Evolutionary conservation across 2,888 invertebrate genomes (phyloP), one percentile per base, ranked within the genome.

Genomic region (Phalangium opilio): DNA sequence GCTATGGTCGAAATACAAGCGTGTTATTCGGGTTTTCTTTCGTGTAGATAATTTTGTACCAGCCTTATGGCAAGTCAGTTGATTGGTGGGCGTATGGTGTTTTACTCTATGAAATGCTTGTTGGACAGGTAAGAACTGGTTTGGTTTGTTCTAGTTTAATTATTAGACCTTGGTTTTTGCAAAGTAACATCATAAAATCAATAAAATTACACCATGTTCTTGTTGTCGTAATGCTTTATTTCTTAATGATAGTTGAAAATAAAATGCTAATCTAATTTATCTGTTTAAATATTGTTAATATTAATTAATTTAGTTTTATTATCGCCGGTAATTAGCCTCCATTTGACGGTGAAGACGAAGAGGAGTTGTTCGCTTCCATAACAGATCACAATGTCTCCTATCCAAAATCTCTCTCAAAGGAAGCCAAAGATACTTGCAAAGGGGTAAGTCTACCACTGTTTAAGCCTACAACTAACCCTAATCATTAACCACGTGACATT

Each of bases 11-110:
- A 7, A 7, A 41, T 41, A 20, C 7, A 14, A 14, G n/a, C 27
- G 27, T 27, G 27, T 8, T n/a, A 17, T 19, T 18, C 20, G 12
- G 12, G 35, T 49, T 44, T 46, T 40, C 50, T 64, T n/a, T n/a
- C n/a, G n/a, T 68, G 12, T 64, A 89, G 89, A 98, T 98, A 60
- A 95, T 98, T 58, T 71, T 95, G 48, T 98, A 98, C 71, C 95
- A 98, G 73, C 89, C 89, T 0, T 93, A 93, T 67, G 86, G 87
- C 18, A 87, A 85, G 68, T 86, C 86, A 1, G 98, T 98, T 1
- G 98, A 98, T 64, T 99, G 96, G 96, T 96, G 96, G 96, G 95
- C 96, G 32, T 96, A 90, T 63, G 96, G 96, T 0, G 95, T 96
- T 8, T 71, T 98, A 32, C 68, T 98, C 34, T 98, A 95, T 63